Percentiles rank a stretch among this genome's conserved stretches.
Evolutionary conservation across 2,797 vertebrate genomes (phyloP).

Genomic region (Coreius guichenoti): DNA sequence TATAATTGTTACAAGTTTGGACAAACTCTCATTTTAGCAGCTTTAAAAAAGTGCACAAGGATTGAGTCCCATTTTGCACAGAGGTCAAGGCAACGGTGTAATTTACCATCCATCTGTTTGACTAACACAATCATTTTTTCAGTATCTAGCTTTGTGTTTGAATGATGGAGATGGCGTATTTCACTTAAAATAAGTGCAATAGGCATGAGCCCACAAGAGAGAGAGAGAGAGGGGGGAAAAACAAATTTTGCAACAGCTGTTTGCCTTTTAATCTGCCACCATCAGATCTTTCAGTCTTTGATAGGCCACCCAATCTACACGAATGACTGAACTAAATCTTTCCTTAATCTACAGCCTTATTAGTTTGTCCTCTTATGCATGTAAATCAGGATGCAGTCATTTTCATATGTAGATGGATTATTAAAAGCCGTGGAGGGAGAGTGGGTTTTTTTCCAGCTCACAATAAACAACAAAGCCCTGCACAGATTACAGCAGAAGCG

Average conservation of each 20-base stretch:
- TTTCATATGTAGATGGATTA: constrained; percentile 86
- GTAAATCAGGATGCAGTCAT: constrained; percentile 84
- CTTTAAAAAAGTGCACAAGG: constrained; percentile 34
- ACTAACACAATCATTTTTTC: not conserved
- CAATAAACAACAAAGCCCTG: constrained; percentile 69
- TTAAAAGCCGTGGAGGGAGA: constrained; percentile 70
- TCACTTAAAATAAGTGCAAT: constrained; percentile 27
- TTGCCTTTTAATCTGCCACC: constrained; percentile 88
- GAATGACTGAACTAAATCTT: constrained; percentile 92
- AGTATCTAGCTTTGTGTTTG: not conserved
- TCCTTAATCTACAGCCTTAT: constrained; percentile 88
- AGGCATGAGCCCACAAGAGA: constrained; percentile 46
- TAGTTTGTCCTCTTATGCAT: constrained; percentile 85
- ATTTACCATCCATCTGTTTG: constrained; percentile 14
- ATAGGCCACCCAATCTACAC: constrained; percentile 86
- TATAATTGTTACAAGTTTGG: constrained; percentile 33
- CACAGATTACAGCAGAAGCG: constrained; percentile 64
- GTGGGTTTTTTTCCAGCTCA: constrained; percentile 49
- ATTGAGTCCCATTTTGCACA: constrained; percentile 5
- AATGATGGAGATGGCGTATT: not conserved
- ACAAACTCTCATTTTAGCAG: constrained; percentile 43
- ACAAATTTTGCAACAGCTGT: constrained; percentile 83
- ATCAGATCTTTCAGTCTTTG: constrained; percentile 89
- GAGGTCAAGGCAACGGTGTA: constrained; percentile 18
- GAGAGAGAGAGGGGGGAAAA: constrained; percentile 69